A percentile compares a stretch with the other conserved stretches of the same genome.
These are phyloP conservation scores for Phalacrocorax carbo DNA, from an alignment of 2,113 vertebrate genomes.

Conservation along the genomic window DNA sequence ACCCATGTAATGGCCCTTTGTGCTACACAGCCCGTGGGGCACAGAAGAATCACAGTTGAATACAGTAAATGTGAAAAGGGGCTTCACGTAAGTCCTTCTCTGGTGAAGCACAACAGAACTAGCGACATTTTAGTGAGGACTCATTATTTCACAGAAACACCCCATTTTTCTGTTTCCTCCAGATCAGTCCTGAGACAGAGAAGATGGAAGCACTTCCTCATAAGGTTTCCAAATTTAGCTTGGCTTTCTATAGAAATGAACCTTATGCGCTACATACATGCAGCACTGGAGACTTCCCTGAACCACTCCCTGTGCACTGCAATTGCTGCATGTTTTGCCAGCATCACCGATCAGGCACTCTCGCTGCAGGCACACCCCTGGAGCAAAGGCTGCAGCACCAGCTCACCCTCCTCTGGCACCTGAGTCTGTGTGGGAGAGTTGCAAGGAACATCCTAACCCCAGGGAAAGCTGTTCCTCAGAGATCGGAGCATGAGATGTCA, in stretches of 20 bases:
- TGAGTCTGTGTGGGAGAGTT: background rate
- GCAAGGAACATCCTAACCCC: background rate
- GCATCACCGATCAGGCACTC: background rate
- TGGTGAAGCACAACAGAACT: background rate
- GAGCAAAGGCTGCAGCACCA: background rate
- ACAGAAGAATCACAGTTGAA: background rate
- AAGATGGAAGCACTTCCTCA: background rate
- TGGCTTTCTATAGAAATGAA: background rate
- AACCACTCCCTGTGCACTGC: background rate
- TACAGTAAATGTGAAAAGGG: background rate
- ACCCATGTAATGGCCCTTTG: fast-evolving
- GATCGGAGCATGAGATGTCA: fast-evolving
- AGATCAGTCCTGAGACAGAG: background rate
- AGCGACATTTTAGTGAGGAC: background rate
- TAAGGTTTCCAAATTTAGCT: background rate
- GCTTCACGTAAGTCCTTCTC: background rate
- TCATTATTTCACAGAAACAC: background rate
- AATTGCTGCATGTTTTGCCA: background rate
- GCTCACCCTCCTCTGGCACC: background rate
- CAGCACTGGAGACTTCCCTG: background rate
- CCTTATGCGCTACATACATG: background rate
- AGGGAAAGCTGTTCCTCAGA: background rate
- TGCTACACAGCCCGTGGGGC: background rate
- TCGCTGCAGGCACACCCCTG: too few species aligned
- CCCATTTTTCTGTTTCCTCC: background rate